A percentile compares a stretch with the other conserved stretches of the same genome.
Evolutionary conservation across 2,113 vertebrate species (phyloP).

Genomic region (Phrynosoma platyrhinos): DNA sequence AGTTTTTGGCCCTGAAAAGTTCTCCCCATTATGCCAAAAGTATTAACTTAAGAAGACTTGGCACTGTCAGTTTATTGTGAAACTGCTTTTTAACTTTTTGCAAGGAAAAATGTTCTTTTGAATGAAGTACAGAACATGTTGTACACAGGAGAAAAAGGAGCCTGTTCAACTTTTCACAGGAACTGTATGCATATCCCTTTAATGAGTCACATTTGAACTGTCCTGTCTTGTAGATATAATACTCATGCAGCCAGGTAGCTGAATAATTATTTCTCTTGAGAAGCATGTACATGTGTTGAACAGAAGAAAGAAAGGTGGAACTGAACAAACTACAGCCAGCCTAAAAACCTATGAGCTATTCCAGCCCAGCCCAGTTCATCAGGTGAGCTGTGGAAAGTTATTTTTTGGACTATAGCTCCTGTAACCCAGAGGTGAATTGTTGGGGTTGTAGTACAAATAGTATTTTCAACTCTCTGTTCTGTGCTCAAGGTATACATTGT

Average conservation of each 20-base stretch:
- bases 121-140: conserved; percentile 47
- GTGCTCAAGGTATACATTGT: too few species aligned
- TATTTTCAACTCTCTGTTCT: background rate
- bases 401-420: too few species aligned
- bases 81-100: conserved; percentile 37
- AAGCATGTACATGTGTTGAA: background rate
- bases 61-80: conserved; percentile 6
- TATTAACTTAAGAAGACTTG: background rate
- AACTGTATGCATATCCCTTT: conserved; percentile 34
- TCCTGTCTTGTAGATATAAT: conserved; percentile 27
- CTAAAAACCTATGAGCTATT: background rate
- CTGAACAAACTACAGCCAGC: background rate
- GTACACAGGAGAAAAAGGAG: conserved; percentile 36
- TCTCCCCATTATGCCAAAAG: background rate
- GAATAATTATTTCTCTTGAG: background rate
- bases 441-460: too few species aligned
- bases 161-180: conserved; percentile 55
- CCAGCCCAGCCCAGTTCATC: background rate
- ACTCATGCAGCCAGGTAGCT: conserved; percentile 12
- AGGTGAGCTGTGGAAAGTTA: too few species aligned
- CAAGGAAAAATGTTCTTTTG: background rate
- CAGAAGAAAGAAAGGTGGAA: background rate
- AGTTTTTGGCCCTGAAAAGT: background rate
- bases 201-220: conserved; percentile 8
- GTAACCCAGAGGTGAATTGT: too few species aligned